Evolutionary conservation across 2,888 invertebrate genomes (phyloP).

Genomic region (Andrena camellia): DNA sequence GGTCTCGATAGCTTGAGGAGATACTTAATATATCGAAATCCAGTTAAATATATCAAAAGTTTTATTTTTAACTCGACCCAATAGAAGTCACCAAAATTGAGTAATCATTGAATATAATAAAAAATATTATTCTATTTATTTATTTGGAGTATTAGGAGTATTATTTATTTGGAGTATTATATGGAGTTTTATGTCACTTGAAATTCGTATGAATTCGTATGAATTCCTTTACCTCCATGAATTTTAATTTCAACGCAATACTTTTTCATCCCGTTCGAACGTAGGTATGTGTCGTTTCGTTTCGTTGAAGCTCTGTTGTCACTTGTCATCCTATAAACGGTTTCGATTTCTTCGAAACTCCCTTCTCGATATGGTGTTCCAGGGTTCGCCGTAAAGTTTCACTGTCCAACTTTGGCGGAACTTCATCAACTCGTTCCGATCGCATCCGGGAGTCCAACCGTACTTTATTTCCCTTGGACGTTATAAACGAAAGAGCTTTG

Average conservation of each 20-base stretch:
- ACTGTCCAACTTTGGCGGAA: constrained; percentile 36
- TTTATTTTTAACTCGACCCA: too few species aligned
- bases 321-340: constrained; percentile 34
- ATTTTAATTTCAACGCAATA: neutral
- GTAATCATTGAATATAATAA: too few species aligned
- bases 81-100: too few species aligned
- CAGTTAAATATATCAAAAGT: too few species aligned
- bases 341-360: constrained; percentile 38
- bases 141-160: too few species aligned
- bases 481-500: constrained; percentile 34
- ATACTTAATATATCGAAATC: too few species aligned
- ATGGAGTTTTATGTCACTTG: too few species aligned
- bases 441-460: neutral
- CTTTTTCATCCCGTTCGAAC: neutral
- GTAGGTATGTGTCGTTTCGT: too few species aligned
- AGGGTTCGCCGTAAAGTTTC: constrained; percentile 42
- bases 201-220: too few species aligned
- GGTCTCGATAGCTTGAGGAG: too few species aligned
- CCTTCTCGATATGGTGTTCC: constrained; percentile 3
- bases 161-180: too few species aligned
- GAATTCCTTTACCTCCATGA: neutral
- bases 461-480: constrained; percentile 22
- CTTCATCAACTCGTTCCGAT: constrained; percentile 43
- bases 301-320: constrained; percentile 18
- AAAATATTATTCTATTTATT: too few species aligned